Base-by-base conservation (phyloP, 2,888 invertebrate species). In the Dermolepida albohirtum region DNA sequence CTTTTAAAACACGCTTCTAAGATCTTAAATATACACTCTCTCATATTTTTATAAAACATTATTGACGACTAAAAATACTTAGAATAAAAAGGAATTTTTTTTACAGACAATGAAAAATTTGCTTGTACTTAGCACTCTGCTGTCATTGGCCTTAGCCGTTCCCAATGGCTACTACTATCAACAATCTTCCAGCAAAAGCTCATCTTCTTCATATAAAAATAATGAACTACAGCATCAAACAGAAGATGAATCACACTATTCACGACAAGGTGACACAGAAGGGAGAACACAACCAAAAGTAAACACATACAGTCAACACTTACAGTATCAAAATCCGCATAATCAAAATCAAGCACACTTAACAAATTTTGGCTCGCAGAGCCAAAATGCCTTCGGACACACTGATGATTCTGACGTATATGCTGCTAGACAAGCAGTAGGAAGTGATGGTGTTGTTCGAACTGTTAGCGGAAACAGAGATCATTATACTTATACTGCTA, bases 161-260 rank as follows among this genome's bases (percentile, higher is more conserved):
- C 72, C 72, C 7, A 79, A 77, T 29, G 82, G 83, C 4, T 78
- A 76, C 70, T 82, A 78, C 70, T 81, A 81, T 59, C 80, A 83
- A 73, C 79, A 83, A 71, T 82, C 81, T 73, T 80, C 82, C 71
- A 83, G 81, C 74, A 78, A 79, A 70, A 78, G 79, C n/a, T 80
- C 81, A 6, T 75, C 81, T 4, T 76, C 81, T 1, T 78, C 80
- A 0, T 84, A 75, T 70, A 78, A 77, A 67, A 82, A 84, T 72
- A 81, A 83, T 72, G 82, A 84, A 70, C 70, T 84, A 6, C 82
- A 83, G 73, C 81, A 80, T 64, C 78, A 81, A 73, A 79, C 80
- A 12, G 82, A 83, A 34, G 83, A 83, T 69, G 79, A 80, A 70
- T 82, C 82, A 6, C 82, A 76, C 65, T 82, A 82, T 69, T 74